phyloP scores from a whole-genome alignment of 35 echinoderm and acorn worm genomes.

The Eucidaris tribuloides region DNA sequence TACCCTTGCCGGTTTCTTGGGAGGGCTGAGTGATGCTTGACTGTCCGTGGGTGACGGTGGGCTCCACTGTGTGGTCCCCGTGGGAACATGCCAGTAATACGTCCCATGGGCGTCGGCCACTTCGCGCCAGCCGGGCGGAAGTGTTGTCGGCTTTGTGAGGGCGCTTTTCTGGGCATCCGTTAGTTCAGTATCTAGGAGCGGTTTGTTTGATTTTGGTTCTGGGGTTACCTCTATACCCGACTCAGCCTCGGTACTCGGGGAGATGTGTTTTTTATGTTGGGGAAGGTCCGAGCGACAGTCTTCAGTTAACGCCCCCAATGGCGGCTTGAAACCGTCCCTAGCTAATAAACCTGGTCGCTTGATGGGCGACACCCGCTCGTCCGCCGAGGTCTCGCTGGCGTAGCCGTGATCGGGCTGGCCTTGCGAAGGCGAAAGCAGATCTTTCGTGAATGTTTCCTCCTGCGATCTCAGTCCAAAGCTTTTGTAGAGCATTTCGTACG shows the following conservation, averaged over 20 bases:
- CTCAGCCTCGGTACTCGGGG: conserved; percentile 54
- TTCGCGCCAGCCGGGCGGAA: conserved; percentile 94
- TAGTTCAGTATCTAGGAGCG: conserved; percentile 41
- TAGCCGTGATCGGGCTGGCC: conserved; percentile 91
- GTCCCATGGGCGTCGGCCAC: conserved; percentile 86
- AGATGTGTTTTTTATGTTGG: conserved; percentile 39
- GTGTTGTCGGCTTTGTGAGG: conserved; percentile 81
- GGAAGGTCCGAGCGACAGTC: no score
- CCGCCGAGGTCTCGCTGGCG: conserved; percentile 89
- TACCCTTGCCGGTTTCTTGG: conserved; percentile 79
- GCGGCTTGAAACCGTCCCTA: conserved; percentile 67
- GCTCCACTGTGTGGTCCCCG: conserved; percentile 96
- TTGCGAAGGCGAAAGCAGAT: conserved; percentile 59
- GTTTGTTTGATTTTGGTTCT: conserved; percentile 61
- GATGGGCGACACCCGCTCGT: conserved; percentile 89
- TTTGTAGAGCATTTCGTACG: conserved; percentile 99
- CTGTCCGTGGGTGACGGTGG: conserved; percentile 77
- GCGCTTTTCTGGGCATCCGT: conserved; percentile 55
- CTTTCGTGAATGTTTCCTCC: conserved; percentile 73
- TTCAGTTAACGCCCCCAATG: conserved; percentile 65
- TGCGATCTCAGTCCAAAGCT: conserved; percentile 96
- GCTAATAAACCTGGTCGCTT: conserved; percentile 73
- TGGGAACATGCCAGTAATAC: conserved; percentile 99
- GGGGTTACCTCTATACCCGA: conserved; percentile 86
- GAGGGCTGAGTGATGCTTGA: conserved; percentile 50